Percentiles rank a stretch among this genome's conserved stretches.
Evolutionary conservation across 2,888 invertebrate species (phyloP).

Genomic region (Drosophila birchii): DNA sequence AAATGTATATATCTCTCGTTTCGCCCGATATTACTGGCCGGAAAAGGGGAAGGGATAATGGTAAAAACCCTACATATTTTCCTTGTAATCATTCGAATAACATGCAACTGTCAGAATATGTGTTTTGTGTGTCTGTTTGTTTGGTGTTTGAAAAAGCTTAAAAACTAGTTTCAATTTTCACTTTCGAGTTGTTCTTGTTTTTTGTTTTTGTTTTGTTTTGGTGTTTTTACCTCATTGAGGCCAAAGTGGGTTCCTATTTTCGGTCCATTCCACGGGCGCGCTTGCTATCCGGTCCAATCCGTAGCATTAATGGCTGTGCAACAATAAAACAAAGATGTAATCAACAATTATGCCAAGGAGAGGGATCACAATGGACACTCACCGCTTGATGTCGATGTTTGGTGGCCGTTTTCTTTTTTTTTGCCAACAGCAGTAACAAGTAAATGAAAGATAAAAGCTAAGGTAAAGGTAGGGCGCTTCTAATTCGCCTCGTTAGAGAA

Average conservation of each 20-base stretch:
- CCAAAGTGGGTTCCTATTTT: not conserved
- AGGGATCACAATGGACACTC: not conserved
- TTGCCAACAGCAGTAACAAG: constrained; percentile 27
- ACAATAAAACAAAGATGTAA: not conserved
- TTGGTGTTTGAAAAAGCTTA: constrained; percentile 34
- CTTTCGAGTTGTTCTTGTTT: constrained; percentile 22
- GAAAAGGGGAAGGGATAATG: constrained; percentile 18
- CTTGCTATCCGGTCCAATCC: not conserved
- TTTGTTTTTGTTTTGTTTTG: constrained; percentile 24
- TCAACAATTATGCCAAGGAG: not conserved
- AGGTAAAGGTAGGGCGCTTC: not conserved
- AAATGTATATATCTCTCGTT: constrained; percentile 41
- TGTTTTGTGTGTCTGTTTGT: constrained; percentile 12
- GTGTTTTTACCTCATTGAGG: constrained; percentile 44
- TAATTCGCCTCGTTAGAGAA: not conserved
- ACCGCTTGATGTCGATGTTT: constrained; percentile 28
- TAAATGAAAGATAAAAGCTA: not conserved
- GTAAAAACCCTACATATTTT: constrained; percentile 29
- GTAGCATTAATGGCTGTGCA: not conserved
- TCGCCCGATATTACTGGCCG: constrained; percentile 7
- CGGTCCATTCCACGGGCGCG: not conserved
- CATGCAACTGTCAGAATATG: constrained; percentile 50
- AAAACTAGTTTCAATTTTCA: constrained; percentile 28
- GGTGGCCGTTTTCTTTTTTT: not conserved
- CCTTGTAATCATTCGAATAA: constrained; percentile 64